Evolutionary conservation across 2,113 vertebrate species (phyloP).

Genomic region (Solea solea): DNA sequence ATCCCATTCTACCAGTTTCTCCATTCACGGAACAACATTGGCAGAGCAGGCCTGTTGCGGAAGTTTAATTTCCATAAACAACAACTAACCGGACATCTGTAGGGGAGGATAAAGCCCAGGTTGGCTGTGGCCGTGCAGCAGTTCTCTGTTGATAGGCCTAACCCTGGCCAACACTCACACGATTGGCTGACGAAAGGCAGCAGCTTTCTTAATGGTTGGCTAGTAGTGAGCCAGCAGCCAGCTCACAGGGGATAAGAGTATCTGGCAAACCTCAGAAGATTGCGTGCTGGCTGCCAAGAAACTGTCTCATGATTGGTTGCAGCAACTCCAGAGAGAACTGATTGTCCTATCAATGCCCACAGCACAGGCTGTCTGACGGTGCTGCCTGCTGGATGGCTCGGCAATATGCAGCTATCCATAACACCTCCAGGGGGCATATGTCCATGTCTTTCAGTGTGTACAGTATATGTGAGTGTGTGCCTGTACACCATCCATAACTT

Average conservation of each 20-base stretch:
- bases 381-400: slow-evolving; percentile 75
- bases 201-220: slow-evolving; percentile 69
- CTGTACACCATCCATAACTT: slow-evolving; percentile 67
- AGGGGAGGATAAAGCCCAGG: slow-evolving; percentile 77
- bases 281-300: slow-evolving; percentile 70
- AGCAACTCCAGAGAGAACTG: slow-evolving; percentile 62
- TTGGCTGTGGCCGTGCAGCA: slow-evolving; percentile 63
- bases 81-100: slow-evolving; percentile 80
- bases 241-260: slow-evolving; percentile 63
- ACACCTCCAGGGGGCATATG: slow-evolving; percentile 69
- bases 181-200: slow-evolving; percentile 60
- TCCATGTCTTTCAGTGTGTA: slow-evolving; percentile 46
- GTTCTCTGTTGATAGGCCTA: slow-evolving; percentile 71
- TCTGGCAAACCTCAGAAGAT: slow-evolving; percentile 72
- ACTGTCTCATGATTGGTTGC: slow-evolving; percentile 72
- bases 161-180: slow-evolving; percentile 58
- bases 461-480: slow-evolving; percentile 7
- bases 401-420: slow-evolving; percentile 66
- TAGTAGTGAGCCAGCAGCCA: slow-evolving; percentile 54
- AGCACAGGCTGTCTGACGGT: slow-evolving; percentile 53
- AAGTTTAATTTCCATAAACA: slow-evolving; percentile 74
- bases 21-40: slow-evolving; percentile 42
- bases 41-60: slow-evolving; percentile 59
- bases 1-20: slow-evolving; percentile 48
- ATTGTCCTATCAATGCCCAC: slow-evolving; percentile 75